These are phyloP conservation scores for Sebastes matsubarae DNA, from an alignment of 2,797 vertebrate species.

Conservation along the genomic window DNA sequence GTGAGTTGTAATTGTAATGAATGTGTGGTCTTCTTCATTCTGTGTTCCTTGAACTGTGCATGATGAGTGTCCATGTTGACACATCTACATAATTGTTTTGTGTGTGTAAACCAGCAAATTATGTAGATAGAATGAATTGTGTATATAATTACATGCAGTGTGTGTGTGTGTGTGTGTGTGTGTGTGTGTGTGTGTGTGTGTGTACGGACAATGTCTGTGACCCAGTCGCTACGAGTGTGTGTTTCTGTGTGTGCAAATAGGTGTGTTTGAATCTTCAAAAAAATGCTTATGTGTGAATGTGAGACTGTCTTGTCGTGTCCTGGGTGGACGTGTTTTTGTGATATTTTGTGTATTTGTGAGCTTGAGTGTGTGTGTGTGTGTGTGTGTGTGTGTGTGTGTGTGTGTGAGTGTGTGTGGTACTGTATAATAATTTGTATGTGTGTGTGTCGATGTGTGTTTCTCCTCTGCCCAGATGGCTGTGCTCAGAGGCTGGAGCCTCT, in stretches of 20 bases:
- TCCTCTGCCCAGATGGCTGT: slow-evolving; percentile 78
- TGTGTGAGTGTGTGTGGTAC: slow-evolving; percentile 23
- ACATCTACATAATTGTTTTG: slow-evolving; percentile 55
- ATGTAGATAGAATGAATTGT: slow-evolving; percentile 46
- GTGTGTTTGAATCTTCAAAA: slow-evolving; percentile 1
- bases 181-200: neutral
- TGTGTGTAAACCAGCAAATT: slow-evolving; percentile 46
- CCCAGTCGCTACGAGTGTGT: slow-evolving; percentile 3
- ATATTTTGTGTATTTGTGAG: slow-evolving; percentile 27
- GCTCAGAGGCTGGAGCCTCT: slow-evolving; percentile 70
- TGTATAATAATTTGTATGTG: slow-evolving; percentile 63
- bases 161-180: too few species aligned
- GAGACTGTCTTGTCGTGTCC: slow-evolving; percentile 33
- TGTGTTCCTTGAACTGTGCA: slow-evolving; percentile 54
- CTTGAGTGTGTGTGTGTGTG: slow-evolving; percentile 31
- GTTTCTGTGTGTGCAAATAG: neutral
- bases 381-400: neutral
- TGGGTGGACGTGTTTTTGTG: slow-evolving; percentile 27
- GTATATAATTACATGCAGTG: slow-evolving; percentile 35
- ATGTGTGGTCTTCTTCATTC: slow-evolving; percentile 27
- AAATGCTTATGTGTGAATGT: slow-evolving; percentile 20
- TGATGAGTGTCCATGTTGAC: slow-evolving; percentile 48
- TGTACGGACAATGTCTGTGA: slow-evolving; percentile 16
- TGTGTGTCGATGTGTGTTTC: slow-evolving; percentile 60
- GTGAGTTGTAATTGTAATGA: slow-evolving; percentile 11